phyloP scores from a whole-genome alignment of 1,140 invertebrate genomes.

The Cyclina sinensis region DNA sequence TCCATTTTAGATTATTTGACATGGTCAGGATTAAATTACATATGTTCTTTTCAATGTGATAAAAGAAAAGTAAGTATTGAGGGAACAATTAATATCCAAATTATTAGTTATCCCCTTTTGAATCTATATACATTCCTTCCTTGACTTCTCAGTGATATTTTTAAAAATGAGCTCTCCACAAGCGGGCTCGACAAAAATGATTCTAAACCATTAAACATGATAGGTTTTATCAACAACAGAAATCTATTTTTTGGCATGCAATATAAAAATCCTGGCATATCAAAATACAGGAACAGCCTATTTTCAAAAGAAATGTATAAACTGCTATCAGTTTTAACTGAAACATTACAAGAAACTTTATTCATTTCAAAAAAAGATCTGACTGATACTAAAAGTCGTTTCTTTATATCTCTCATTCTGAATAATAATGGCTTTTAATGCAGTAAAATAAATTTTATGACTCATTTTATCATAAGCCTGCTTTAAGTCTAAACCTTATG shows the following conservation, averaged over 20 bases:
- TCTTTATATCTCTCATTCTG: neutral
- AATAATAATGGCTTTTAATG: constrained; percentile 13
- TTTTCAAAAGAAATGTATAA: neutral
- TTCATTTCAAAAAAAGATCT: neutral
- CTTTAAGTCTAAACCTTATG: neutral
- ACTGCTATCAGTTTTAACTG: neutral
- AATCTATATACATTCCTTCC: too few species aligned
- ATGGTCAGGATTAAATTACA: too few species aligned
- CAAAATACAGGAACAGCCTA: neutral
- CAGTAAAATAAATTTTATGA: neutral
- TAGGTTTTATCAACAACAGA: neutral
- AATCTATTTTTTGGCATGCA: neutral
- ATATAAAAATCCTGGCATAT: constrained; percentile 12
- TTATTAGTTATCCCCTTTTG: too few species aligned
- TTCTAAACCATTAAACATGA: too few species aligned
- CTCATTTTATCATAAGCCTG: constrained; percentile 6
- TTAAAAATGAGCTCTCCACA: too few species aligned
- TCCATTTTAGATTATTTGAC: too few species aligned
- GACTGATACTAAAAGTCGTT: neutral
- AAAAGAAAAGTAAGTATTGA: too few species aligned
- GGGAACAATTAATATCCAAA: too few species aligned
- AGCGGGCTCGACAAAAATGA: too few species aligned
- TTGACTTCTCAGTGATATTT: too few species aligned
- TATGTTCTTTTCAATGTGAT: too few species aligned
- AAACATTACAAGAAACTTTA: constrained; percentile 4